phyloP scores from a whole-genome alignment of 2,888 invertebrate species.

The Dryomyza anilis region DNA sequence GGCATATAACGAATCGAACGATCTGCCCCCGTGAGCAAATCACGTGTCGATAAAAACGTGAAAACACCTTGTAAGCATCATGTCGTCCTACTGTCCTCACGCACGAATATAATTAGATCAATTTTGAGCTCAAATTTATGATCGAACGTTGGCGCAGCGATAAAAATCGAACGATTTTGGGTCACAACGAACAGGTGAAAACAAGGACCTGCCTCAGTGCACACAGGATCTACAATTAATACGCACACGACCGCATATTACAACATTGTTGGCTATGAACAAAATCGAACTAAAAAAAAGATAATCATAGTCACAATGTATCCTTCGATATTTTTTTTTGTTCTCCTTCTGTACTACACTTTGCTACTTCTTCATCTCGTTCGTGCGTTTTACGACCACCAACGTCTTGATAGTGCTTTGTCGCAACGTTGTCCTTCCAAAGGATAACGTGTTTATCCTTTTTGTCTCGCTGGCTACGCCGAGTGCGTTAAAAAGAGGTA shows the following conservation, averaged over 20 bases:
- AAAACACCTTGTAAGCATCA: background rate
- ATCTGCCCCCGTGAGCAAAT: too few relatives aligned
- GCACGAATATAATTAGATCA: slow-evolving; percentile 30
- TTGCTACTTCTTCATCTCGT: background rate
- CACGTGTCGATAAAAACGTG: background rate
- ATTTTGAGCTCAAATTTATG: slow-evolving; percentile 25
- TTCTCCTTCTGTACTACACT: too few relatives aligned
- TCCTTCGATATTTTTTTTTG: too few relatives aligned
- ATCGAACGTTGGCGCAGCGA: slow-evolving; percentile 3
- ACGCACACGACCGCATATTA: slow-evolving; percentile 1
- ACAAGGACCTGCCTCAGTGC: too few relatives aligned
- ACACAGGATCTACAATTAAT: too few relatives aligned
- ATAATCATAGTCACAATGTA: background rate
- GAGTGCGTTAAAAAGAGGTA: slow-evolving; percentile 19
- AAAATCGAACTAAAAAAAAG: background rate
- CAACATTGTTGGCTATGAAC: background rate
- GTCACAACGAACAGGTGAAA: too few relatives aligned
- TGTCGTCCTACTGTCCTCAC: background rate
- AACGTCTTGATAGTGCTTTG: background rate
- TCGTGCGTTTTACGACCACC: slow-evolving; percentile 4
- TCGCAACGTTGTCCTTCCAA: background rate
- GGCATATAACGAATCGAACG: too few relatives aligned
- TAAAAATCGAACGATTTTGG: slow-evolving; percentile 15
- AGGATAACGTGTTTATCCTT: background rate
- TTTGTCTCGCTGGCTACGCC: background rate